Conservation (phyloP, 2,888 invertebrate genomes). For the Lasioglossum figueresi region DNA sequence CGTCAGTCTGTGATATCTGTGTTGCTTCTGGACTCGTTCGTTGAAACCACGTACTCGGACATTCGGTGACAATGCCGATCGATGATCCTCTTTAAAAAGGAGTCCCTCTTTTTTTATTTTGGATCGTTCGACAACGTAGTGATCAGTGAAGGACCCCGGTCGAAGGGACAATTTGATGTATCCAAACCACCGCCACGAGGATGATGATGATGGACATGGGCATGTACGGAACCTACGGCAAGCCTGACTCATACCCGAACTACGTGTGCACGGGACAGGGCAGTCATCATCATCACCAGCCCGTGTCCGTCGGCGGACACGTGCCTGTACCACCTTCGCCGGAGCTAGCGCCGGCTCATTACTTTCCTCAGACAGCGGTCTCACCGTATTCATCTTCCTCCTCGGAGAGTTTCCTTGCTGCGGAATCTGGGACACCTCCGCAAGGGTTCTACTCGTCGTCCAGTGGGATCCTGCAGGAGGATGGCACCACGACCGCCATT, state of each 20-base stretch:
- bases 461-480: conserved; percentile 81
- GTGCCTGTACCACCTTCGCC: conserved; percentile 84
- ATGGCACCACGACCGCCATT: conserved; percentile 86
- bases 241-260: conserved; percentile 82
- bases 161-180: conserved; percentile 73
- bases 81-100: background rate
- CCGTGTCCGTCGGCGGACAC: conserved; percentile 83
- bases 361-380: conserved; percentile 80
- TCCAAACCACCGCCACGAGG: conserved; percentile 76
- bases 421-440: conserved; percentile 78
- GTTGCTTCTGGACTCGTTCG: background rate
- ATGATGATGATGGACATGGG: conserved; percentile 94
- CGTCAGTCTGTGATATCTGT: conserved; percentile 41
- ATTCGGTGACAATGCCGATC: background rate
- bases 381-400: conserved; percentile 82
- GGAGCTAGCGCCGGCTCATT: conserved; percentile 79
- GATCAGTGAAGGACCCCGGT: background rate
- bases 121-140: background rate
- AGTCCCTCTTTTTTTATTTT: background rate
- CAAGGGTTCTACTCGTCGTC: conserved; percentile 80
- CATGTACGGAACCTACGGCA: conserved; percentile 88
- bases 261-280: conserved; percentile 77
- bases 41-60: background rate
- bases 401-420: conserved; percentile 79
- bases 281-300: conserved; percentile 69